Evolutionary conservation across 2,797 vertebrate genomes (phyloP), one percentile per base, ranked within the genome.

Genomic region (Brotula barbata): DNA sequence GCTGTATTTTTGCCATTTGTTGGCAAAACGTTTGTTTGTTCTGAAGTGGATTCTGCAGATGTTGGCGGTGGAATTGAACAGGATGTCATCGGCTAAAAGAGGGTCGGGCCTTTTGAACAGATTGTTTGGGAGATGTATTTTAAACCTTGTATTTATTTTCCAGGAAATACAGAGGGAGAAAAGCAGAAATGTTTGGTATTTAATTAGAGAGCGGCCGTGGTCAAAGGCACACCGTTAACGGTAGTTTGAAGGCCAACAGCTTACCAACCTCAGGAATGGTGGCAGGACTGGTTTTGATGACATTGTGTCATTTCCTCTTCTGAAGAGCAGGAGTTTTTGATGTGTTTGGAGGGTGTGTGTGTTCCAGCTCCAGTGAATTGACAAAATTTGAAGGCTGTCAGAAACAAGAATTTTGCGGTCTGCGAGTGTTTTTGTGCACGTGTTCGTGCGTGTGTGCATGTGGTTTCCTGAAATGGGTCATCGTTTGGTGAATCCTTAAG

Each of bases 191-290:
- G 65, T 76, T 58, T 76, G 69, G 71, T 63, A 68, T 80, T 78
- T 87, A 87, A 89, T 87, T 81, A 88, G 73, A 87, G 84, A 78
- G 75, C 23, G 25, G 42, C 65, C 7, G 0, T 31, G 62, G 68
- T 63, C 73, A 68, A 66, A 72, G 62, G 72, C 73, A 64, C 73
- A 66, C 74, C 64, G 72, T 85, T 80, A 53, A 37, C 60, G 75
- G 69, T 64, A 68, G 72, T 58, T 75, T 84, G 53, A 79, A 77
- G 80, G 77, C 81, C 47, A 31, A 69, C 68, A 60, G 71, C 71
- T 86, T 77, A 75, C 68, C 73, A 69, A 71, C 80, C 40, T 72
- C 17, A 72, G 66, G 75, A 81, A 75, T 75, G 64, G 75, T 74
- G 80, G 78, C 73, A 71, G 66, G 79, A 55, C 59, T 79, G 77